Percentiles rank a stretch among this genome's conserved stretches.
phyloP scores from a whole-genome alignment of 2,888 invertebrate genomes.

The Acrobasis consociella region DNA sequence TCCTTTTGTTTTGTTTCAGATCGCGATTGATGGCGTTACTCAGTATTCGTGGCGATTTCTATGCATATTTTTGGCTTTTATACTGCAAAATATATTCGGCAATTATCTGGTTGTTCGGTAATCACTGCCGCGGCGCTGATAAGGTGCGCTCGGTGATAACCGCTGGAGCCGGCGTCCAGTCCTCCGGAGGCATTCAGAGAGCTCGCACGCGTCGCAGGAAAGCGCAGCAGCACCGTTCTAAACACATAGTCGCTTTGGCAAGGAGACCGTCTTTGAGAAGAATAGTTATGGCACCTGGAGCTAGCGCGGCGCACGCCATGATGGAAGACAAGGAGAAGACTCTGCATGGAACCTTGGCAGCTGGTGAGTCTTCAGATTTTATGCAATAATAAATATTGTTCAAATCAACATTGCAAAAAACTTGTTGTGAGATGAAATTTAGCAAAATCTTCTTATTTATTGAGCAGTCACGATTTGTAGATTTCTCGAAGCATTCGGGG shows the following conservation, averaged over 20 bases:
- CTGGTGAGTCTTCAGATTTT: conserved; percentile 49
- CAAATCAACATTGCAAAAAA: neutral
- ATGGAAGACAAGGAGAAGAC: conserved; percentile 80
- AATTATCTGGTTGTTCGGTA: conserved; percentile 73
- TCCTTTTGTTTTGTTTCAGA: conserved; percentile 60
- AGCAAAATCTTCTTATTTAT: neutral
- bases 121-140: conserved; percentile 77
- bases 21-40: conserved; percentile 77
- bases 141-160: conserved; percentile 77
- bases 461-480: neutral
- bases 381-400: neutral
- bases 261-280: conserved; percentile 74
- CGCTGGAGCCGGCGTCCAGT: conserved; percentile 67
- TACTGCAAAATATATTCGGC: conserved; percentile 74
- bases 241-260: conserved; percentile 70
- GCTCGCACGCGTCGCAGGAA: conserved; percentile 76
- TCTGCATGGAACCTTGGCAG: conserved; percentile 61
- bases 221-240: conserved; percentile 59
- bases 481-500: conserved; percentile 20
- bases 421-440: conserved; percentile 25
- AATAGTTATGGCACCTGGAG: conserved; percentile 83
- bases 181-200: conserved; percentile 69
- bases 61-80: conserved; percentile 69
- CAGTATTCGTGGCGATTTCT: conserved; percentile 70
- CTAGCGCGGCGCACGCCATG: conserved; percentile 79